Percentiles rank a stretch among this genome's conserved stretches.
These are phyloP conservation scores for Theristicus caerulescens DNA, from an alignment of 2,113 vertebrate genomes.

Conservation along the genomic window DNA sequence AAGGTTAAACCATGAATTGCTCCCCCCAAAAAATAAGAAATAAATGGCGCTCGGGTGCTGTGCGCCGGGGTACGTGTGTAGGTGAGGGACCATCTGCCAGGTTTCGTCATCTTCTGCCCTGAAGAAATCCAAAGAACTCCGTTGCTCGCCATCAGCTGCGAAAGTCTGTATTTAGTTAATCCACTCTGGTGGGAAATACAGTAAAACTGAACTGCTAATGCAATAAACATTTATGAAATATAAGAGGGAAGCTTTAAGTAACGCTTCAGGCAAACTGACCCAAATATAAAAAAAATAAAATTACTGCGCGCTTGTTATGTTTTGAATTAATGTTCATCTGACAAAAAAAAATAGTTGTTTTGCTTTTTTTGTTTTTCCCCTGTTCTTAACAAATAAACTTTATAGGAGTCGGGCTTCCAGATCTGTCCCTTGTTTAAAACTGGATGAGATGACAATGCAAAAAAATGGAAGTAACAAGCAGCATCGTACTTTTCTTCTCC, in stretches of 20 bases:
- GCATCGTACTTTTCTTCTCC: slow-evolving; percentile 26
- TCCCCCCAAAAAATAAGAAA: no score
- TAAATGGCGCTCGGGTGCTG: neutral
- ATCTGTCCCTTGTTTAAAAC: slow-evolving; percentile 8
- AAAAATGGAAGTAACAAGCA: slow-evolving; percentile 1
- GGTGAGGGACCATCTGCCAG: neutral
- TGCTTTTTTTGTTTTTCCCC: neutral
- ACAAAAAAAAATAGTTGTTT: neutral
- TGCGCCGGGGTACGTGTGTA: neutral
- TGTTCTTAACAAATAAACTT: slow-evolving; percentile 29
- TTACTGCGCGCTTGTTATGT: neutral
- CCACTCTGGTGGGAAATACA: neutral
- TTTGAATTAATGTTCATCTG: slow-evolving; percentile 7
- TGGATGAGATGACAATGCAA: slow-evolving; percentile 33
- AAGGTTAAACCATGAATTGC: neutral
- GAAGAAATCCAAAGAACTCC: neutral
- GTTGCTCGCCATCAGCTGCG: neutral
- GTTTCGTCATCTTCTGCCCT: neutral
- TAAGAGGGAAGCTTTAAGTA: neutral
- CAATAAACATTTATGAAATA: neutral
- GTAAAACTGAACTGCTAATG: neutral
- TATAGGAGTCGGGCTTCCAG: slow-evolving; percentile 23
- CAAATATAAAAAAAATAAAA: neutral
- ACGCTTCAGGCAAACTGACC: neutral
- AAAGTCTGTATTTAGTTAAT: neutral